Conservation (phyloP, 2,888 invertebrate species). For the Drosophila austrosaltans region DNA sequence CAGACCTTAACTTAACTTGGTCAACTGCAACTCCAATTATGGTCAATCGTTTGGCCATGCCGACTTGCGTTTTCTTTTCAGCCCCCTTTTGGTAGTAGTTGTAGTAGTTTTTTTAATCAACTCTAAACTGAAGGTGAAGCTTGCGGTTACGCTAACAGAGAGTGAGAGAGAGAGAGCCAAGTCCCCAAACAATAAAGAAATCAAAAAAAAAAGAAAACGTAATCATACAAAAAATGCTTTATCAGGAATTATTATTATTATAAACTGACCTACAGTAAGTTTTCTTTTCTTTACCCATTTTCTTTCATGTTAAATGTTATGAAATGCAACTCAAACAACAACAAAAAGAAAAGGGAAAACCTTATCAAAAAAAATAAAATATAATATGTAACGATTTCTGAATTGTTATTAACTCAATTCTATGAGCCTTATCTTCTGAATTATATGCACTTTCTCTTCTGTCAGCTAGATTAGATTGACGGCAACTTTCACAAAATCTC, state of each 20-base stretch:
- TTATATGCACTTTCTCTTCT: slow-evolving; percentile 2
- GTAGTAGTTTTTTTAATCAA: slow-evolving; percentile 31
- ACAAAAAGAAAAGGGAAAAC: neutral
- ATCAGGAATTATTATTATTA: slow-evolving; percentile 6
- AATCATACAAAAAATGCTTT: slow-evolving; percentile 3
- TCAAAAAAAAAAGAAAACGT: slow-evolving; percentile 1
- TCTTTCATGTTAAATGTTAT: slow-evolving; percentile 1
- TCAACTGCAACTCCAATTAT: slow-evolving; percentile 64
- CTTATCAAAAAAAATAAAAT: neutral
- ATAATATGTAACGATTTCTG: neutral
- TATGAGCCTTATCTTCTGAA: neutral
- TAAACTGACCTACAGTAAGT: slow-evolving; percentile 8
- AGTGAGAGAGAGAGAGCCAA: slow-evolving; percentile 17
- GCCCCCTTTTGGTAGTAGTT: neutral
- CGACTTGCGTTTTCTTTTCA: slow-evolving; percentile 53
- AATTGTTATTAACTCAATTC: neutral
- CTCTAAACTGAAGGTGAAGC: slow-evolving; percentile 61
- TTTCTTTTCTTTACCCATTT: slow-evolving; percentile 6
- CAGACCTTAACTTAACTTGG: slow-evolving; percentile 69
- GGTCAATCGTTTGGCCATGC: slow-evolving; percentile 62
- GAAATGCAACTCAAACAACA: neutral
- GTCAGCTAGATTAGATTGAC: neutral
- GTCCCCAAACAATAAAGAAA: slow-evolving; percentile 28
- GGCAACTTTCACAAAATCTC: neutral
- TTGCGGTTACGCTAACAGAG: slow-evolving; percentile 37